A percentile compares a stretch with the other conserved stretches of the same genome.
Conservation (phyloP, 2,888 invertebrate genomes). For the Sinohyriopsis cumingii region DNA sequence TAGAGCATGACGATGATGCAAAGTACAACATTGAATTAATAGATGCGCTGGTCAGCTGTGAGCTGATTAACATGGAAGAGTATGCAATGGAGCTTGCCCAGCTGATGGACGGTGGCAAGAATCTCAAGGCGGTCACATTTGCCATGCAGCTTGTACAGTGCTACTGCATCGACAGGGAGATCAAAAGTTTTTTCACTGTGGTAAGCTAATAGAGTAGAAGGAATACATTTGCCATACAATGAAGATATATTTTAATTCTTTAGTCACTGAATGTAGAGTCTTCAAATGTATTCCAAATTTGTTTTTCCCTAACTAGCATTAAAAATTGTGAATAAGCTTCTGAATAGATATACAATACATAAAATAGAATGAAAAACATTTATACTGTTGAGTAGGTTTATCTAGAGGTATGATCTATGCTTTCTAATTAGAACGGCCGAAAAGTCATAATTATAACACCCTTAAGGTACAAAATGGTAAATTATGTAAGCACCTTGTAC, state of each 20-base stretch:
- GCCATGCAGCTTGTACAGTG: slow-evolving; percentile 91
- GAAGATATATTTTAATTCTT: too few species aligned
- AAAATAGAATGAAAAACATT: neutral
- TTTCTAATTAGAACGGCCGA: neutral
- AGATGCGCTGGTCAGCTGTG: slow-evolving; percentile 88
- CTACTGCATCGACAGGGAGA: slow-evolving; percentile 85
- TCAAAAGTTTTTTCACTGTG: slow-evolving; percentile 48
- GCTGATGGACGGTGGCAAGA: too few species aligned
- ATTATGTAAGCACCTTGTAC: too few species aligned
- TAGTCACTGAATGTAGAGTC: too few species aligned
- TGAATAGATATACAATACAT: too few species aligned
- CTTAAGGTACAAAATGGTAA: too few species aligned
- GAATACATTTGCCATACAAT: too few species aligned
- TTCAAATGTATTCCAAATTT: too few species aligned
- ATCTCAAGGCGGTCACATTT: slow-evolving; percentile 84
- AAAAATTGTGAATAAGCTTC: too few species aligned
- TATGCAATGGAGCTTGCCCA: slow-evolving; percentile 66
- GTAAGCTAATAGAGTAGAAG: slow-evolving; percentile 26
- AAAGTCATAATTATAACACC: neutral
- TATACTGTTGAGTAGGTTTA: neutral
- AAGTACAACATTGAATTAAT: slow-evolving; percentile 93
- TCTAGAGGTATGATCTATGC: neutral
- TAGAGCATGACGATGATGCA: slow-evolving; percentile 90
- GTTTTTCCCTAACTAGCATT: too few species aligned
- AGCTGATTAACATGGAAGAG: slow-evolving; percentile 85